Evolutionary conservation across 2,113 vertebrate species (phyloP).

Genomic region (Phoxinus phoxinus): DNA sequence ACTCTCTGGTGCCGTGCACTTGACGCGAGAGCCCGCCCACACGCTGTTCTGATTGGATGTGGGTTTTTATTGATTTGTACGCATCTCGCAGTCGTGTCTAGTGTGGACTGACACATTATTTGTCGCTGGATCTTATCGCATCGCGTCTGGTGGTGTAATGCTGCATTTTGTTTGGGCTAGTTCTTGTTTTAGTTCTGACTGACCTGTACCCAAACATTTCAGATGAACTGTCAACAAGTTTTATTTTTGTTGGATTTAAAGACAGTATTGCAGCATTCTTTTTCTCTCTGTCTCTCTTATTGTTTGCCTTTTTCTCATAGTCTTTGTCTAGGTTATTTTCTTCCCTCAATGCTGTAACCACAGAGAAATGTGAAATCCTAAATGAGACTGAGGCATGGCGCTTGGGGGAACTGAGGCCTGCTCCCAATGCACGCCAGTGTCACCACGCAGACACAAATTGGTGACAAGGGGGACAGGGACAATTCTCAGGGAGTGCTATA

Average conservation of each 20-base stretch:
- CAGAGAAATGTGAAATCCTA: constrained; percentile 38
- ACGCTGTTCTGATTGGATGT: too few species aligned
- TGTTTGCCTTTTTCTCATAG: neutral
- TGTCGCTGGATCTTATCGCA: too few species aligned
- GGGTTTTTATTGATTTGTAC: too few species aligned
- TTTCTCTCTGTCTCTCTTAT: neutral
- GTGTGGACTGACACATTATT: too few species aligned
- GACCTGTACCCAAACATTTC: neutral
- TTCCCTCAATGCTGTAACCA: neutral
- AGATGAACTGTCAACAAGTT: neutral
- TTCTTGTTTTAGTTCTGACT: neutral
- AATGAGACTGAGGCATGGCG: constrained; percentile 18
- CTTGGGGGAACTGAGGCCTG: constrained; percentile 10
- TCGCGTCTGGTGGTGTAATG: neutral
- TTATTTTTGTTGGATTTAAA: neutral
- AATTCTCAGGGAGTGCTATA: constrained; percentile 1
- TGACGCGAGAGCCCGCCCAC: too few species aligned
- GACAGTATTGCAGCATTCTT: neutral
- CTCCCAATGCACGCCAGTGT: constrained; percentile 26
- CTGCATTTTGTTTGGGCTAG: neutral
- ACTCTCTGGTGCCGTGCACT: too few species aligned
- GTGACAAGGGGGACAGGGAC: constrained; percentile 18
- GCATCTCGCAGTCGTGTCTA: too few species aligned
- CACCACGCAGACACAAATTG: constrained; percentile 49
- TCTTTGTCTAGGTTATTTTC: constrained; percentile 1